Evolutionary conservation across 2,797 vertebrate species (phyloP).

Genomic region (Mionectes olivaceus): DNA sequence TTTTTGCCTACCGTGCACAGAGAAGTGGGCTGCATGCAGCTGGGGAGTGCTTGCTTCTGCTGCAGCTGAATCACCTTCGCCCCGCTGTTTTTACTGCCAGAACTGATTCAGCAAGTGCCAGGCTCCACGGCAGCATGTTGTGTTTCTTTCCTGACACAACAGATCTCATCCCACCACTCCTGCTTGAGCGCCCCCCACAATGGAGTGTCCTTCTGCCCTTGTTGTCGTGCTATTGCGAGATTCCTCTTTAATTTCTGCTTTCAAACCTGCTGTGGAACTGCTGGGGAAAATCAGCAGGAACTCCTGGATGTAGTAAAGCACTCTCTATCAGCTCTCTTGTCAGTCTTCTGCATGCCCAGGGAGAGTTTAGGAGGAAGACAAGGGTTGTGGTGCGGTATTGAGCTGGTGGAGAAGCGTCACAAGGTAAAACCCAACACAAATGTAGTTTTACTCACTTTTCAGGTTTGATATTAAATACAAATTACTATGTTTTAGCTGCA

Average conservation of each 20-base stretch:
- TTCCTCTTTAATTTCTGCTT: background rate
- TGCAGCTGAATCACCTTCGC: background rate
- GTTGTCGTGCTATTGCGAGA: background rate
- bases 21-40: fast-evolving
- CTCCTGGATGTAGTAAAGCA: background rate
- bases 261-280: background rate
- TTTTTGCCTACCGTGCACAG: background rate
- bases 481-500: background rate
- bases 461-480: background rate
- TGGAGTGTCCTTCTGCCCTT: background rate
- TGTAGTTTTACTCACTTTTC: background rate
- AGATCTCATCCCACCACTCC: background rate
- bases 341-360: background rate
- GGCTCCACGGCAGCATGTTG: fast-evolving
- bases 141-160: background rate
- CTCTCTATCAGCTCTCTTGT: background rate
- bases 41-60: background rate
- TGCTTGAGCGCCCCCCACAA: background rate
- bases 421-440: fast-evolving
- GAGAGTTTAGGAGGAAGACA: background rate
- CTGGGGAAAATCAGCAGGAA: background rate
- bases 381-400: background rate
- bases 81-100: background rate
- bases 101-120: fast-evolving
- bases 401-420: background rate